Evolutionary conservation across 2,888 invertebrate genomes (phyloP).

Genomic region (Eristalis intricaria): DNA sequence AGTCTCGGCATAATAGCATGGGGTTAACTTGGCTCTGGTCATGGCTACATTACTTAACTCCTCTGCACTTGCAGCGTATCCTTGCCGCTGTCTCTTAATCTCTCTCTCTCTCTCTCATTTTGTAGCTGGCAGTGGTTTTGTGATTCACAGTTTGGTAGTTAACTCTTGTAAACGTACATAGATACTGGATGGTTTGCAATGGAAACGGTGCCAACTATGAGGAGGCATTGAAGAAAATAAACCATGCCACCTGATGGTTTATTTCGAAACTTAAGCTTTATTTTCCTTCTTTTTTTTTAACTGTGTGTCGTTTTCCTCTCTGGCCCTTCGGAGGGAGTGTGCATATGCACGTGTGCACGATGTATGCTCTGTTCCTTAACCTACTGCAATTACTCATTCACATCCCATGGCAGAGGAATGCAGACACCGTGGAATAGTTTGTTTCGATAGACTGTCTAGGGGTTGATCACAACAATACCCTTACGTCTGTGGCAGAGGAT

Average conservation of each 20-base stretch:
- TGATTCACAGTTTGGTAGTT: constrained; percentile 21
- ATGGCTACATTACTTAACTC: constrained; percentile 55
- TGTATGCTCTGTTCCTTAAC: constrained; percentile 39
- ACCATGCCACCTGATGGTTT: constrained; percentile 58
- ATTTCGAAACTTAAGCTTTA: not conserved
- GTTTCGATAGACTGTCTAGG: constrained; percentile 43
- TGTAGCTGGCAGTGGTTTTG: constrained; percentile 26
- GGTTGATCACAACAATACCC: constrained; percentile 46
- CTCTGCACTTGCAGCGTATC: not conserved
- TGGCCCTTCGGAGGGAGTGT: not conserved
- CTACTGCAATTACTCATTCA: constrained; percentile 63
- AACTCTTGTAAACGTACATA: constrained; percentile 42
- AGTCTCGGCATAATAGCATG: constrained; percentile 36
- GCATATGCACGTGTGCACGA: not conserved
- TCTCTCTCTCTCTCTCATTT: not conserved
- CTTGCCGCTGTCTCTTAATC: not conserved
- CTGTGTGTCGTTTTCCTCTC: constrained; percentile 8
- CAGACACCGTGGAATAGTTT: constrained; percentile 39
- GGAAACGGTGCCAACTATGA: constrained; percentile 57
- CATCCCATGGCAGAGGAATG: constrained; percentile 23
- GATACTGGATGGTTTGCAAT: constrained; percentile 10
- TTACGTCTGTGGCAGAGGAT: not conserved
- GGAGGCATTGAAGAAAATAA: constrained; percentile 2
- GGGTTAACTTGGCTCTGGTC: constrained; percentile 70
- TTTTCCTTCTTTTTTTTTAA: not conserved